These are phyloP conservation scores for Hypolimnas misippus DNA, from an alignment of 2,888 invertebrate species.

Conservation along the genomic window DNA sequence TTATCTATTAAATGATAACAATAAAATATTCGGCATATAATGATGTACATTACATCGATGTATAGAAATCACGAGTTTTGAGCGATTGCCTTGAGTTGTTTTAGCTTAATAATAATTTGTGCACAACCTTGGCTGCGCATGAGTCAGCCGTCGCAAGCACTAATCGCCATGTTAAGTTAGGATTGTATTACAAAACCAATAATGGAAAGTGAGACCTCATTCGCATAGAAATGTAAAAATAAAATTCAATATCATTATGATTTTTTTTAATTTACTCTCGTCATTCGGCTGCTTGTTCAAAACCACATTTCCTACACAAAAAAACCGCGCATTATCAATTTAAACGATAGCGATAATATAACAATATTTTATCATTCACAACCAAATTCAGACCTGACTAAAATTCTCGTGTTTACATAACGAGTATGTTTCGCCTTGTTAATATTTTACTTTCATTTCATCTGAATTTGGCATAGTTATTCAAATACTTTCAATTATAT, in stretches of 20 bases:
- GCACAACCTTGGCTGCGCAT: slow-evolving; percentile 54
- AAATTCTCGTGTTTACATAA: slow-evolving; percentile 7
- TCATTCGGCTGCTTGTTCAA: not conserved
- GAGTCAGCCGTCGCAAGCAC: slow-evolving; percentile 49
- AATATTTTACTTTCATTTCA: too few relatives aligned
- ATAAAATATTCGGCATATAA: not conserved
- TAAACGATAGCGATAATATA: slow-evolving; percentile 22
- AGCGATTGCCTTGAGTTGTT: slow-evolving; percentile 49
- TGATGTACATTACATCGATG: slow-evolving; percentile 2
- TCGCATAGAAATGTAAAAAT: not conserved
- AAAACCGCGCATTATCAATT: slow-evolving; percentile 35
- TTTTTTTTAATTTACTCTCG: not conserved
- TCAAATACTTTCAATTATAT: too few relatives aligned
- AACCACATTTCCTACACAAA: slow-evolving; percentile 24
- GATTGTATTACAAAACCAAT: slow-evolving; percentile 46
- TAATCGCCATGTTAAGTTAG: slow-evolving; percentile 47
- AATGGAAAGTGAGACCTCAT: slow-evolving; percentile 38
- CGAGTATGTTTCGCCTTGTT: not conserved
- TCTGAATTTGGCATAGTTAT: too few relatives aligned
- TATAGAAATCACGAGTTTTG: slow-evolving; percentile 41
- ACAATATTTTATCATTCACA: not conserved
- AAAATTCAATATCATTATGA: not conserved
- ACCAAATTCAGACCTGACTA: slow-evolving; percentile 3
- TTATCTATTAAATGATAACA: slow-evolving; percentile 4
- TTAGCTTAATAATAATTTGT: slow-evolving; percentile 52